Conservation (phyloP, 2,797 vertebrate species). For the Remorina albescens region DNA sequence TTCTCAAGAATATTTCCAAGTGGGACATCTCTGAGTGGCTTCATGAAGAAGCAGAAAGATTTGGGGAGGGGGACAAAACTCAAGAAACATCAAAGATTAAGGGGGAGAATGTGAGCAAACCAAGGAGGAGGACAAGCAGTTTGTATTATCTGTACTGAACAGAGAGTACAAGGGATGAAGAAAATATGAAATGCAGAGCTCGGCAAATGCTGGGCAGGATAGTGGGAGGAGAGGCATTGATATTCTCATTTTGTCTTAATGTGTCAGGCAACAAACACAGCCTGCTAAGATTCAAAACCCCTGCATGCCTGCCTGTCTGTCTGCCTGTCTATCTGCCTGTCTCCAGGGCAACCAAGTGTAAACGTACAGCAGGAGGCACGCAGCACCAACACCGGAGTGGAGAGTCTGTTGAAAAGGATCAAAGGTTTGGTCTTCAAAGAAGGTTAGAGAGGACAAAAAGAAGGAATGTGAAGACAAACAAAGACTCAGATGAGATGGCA, state of each 20-base stretch:
- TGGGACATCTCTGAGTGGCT: too few relatives aligned
- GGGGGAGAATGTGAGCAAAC: neutral
- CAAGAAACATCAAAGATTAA: too few relatives aligned
- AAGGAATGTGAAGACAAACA: slow-evolving; percentile 8
- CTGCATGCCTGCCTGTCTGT: slow-evolving; percentile 23
- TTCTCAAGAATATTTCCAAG: neutral
- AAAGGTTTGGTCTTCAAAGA: slow-evolving; percentile 26
- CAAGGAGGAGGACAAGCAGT: neutral
- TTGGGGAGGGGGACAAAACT: too few relatives aligned
- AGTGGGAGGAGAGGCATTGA: neutral
- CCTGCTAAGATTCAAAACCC: slow-evolving; percentile 45
- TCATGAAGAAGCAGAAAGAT: neutral
- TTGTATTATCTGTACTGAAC: neutral
- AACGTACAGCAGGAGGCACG: slow-evolving; percentile 75
- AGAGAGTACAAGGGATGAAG: neutral
- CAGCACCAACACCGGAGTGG: slow-evolving; percentile 30
- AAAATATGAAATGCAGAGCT: neutral
- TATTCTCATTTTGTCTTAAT: neutral
- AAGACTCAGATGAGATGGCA: neutral
- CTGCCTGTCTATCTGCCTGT: slow-evolving; percentile 54
- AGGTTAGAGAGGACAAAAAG: neutral
- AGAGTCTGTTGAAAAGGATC: slow-evolving; percentile 39
- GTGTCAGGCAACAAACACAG: slow-evolving; percentile 16
- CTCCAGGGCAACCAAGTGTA: slow-evolving; percentile 81
- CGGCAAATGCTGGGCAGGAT: neutral